Percentiles rank a stretch among this genome's conserved stretches.
phyloP scores from a whole-genome alignment of 2,888 invertebrate genomes.

The Tenodera sinensis region DNA sequence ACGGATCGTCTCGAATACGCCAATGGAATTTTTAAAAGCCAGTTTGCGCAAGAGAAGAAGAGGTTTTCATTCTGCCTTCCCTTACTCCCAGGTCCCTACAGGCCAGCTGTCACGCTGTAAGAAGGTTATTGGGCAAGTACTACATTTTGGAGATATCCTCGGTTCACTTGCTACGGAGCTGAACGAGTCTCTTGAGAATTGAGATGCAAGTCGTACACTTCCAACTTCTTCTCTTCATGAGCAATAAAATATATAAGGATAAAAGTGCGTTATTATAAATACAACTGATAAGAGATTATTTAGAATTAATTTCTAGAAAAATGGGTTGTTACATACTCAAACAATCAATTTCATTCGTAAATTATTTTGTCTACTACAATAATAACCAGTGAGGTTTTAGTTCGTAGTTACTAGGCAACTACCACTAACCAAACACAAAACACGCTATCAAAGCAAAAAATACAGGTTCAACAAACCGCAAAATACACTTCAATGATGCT shows the following conservation, averaged over 20 bases:
- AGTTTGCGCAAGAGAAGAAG: not conserved
- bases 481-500: too few relatives aligned
- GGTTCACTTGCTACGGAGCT: not conserved
- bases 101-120: not conserved
- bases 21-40: conserved; percentile 7
- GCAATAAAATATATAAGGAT: not conserved
- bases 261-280: not conserved
- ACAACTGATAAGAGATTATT: not conserved
- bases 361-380: too few relatives aligned
- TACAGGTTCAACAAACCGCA: too few relatives aligned
- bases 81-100: not conserved
- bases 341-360: too few relatives aligned
- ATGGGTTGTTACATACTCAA: too few relatives aligned
- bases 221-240: not conserved
- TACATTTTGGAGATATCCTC: not conserved
- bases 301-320: too few relatives aligned
- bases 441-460: too few relatives aligned
- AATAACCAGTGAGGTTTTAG: too few relatives aligned
- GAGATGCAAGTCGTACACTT: not conserved
- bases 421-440: too few relatives aligned
- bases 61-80: not conserved
- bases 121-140: not conserved
- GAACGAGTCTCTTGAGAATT: not conserved
- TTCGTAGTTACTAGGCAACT: too few relatives aligned
- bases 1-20: not conserved